Evolutionary conservation across 1,140 invertebrate genomes (phyloP), one percentile per base, ranked within the genome.

Genomic region (Pseudomyrmex pallidus): DNA sequence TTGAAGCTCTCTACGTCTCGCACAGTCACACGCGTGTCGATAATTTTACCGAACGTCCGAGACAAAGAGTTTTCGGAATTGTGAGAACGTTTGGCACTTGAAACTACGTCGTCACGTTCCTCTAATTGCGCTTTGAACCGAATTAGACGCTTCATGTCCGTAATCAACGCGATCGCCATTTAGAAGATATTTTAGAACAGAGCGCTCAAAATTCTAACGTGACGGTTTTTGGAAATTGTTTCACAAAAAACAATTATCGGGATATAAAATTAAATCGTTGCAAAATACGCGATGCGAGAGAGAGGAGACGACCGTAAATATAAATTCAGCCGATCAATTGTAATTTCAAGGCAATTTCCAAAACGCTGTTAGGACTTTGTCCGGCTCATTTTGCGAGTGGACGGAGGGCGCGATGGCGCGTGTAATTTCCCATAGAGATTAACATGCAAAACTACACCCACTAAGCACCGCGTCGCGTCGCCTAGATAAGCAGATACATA

Each of bases 401-500:
- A 25, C 35, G 56, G 52, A 68, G 48, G 85, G 85, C 73, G 89
- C 89, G 89, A 88, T 73, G 87, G 68, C 61, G 85, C 80, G 82
- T 89, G 86, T 88, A 91, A 91, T 91, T 91, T 88, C 72, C 78
- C 70, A 87, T 83, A 83, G 85, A 88, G 89, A 91, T 91, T 91
- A 91, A 87, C 89, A 91, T 91, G 89, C 90, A 88, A 91, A 91
- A 87, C 87, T 90, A 83, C 82, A 84, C 85, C 66, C 50, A 76
- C 88, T 78, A 85, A 88, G 84, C 76, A 80, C 67, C 83, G 82
- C 80, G 74, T 85, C 85, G 85, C 64, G 74, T 85, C 83, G 85
- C 62, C 52, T 64, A 90, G 90, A 91, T 91, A 91, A 91, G 82
- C 87, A 87, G 90, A 91, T 91, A 91, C 87, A 88, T 84, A 87